A percentile compares a stretch with the other conserved stretches of the same genome.
phyloP scores from a whole-genome alignment of 1,140 invertebrate species.

The Trichonephila clavata region DNA sequence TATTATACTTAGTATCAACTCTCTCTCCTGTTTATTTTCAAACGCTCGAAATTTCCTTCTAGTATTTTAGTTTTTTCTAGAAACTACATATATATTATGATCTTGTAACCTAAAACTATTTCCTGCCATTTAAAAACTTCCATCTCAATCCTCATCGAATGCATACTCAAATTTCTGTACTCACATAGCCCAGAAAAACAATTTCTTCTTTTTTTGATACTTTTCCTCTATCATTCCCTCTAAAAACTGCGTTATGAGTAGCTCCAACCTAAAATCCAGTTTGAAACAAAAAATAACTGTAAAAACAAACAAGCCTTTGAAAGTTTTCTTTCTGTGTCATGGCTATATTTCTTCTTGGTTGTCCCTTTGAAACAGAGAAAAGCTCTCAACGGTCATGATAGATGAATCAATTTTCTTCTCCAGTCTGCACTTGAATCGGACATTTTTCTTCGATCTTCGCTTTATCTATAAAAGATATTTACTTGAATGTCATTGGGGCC shows the following conservation, averaged over 20 bases:
- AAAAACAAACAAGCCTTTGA: neutral
- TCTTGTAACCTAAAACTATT: no score
- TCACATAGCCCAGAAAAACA: no score
- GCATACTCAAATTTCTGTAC: no score
- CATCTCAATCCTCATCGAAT: no score
- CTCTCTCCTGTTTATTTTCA: no score
- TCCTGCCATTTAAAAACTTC: no score
- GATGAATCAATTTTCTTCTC: conserved; percentile 73
- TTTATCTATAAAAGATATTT: conserved; percentile 37
- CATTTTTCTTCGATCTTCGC: conserved; percentile 39
- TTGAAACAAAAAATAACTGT: neutral
- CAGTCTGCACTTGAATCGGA: neutral
- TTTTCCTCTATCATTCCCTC: neutral
- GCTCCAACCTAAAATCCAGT: conserved; percentile 20
- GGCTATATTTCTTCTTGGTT: conserved; percentile 54
- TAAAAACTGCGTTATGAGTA: neutral
- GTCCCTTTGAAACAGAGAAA: conserved; percentile 69
- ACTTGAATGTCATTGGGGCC: conserved; percentile 8
- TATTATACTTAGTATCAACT: no score
- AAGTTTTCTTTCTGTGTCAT: conserved; percentile 26
- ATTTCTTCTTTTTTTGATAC: no score
- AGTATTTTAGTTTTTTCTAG: no score
- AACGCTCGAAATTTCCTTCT: no score
- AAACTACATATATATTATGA: no score
- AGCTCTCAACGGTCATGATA: conserved; percentile 72